phyloP scores from a whole-genome alignment of 2,888 invertebrate species.

The Petrophora chlorosata region DNA sequence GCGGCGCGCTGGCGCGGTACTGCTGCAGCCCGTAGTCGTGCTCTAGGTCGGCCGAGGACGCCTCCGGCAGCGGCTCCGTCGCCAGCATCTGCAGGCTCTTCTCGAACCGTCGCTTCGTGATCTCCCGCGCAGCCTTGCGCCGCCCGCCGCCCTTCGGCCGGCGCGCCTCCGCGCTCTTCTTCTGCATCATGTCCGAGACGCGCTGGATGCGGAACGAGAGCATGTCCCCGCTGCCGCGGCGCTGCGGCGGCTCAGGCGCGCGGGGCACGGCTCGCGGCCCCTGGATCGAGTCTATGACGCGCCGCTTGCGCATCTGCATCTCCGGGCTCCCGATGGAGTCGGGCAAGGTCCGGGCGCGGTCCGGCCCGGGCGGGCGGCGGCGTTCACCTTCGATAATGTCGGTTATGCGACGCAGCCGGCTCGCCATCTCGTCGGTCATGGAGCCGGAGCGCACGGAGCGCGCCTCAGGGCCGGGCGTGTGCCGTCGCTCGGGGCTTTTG shows the following conservation, averaged over 20 bases:
- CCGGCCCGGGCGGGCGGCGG: conserved; percentile 58
- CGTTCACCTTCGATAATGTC: conserved; percentile 69
- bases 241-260: conserved; percentile 40
- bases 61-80: conserved; percentile 86
- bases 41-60: conserved; percentile 87
- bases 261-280: conserved; percentile 49
- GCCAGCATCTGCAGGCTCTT: conserved; percentile 94
- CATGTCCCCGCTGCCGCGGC: conserved; percentile 59
- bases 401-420: conserved; percentile 64
- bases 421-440: conserved; percentile 57
- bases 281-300: conserved; percentile 63
- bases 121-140: conserved; percentile 79
- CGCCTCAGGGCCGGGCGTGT: conserved; percentile 60
- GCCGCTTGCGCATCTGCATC: conserved; percentile 63
- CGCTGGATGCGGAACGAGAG: conserved; percentile 86
- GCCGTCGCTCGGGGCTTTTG: conserved; percentile 58
- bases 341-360: conserved; percentile 48
- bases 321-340: conserved; percentile 64
- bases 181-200: conserved; percentile 89
- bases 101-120: conserved; percentile 91
- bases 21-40: conserved; percentile 92
- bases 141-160: conserved; percentile 56
- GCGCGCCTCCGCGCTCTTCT: conserved; percentile 82
- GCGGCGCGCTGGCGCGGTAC: conserved; percentile 92
- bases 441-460: conserved; percentile 53